These are phyloP conservation scores for Brachionus calyciflorus DNA, from an alignment of 1,140 invertebrate species.

Conservation along the genomic window DNA sequence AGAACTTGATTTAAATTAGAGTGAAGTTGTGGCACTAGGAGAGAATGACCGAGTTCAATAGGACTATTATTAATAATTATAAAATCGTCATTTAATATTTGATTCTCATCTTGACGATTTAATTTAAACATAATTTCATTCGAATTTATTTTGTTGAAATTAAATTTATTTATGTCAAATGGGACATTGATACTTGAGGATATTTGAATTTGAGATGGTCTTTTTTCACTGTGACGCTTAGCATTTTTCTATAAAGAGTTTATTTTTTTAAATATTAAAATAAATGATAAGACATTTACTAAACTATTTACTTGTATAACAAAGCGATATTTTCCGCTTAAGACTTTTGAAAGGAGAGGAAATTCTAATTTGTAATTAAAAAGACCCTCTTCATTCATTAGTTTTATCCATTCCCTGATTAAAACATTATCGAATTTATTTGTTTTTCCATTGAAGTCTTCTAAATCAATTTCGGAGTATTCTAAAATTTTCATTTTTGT, in stretches of 20 bases:
- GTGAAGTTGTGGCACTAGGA: neutral
- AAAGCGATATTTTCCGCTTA: neutral
- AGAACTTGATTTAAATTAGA: slow-evolving; percentile 19
- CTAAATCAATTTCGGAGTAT: no score
- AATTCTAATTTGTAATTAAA: slow-evolving; percentile 1
- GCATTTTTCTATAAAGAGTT: neutral
- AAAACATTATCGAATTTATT: slow-evolving; percentile 8
- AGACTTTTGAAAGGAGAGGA: neutral
- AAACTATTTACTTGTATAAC: slow-evolving; percentile 30
- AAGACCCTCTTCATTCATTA: neutral
- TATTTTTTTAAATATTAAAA: neutral
- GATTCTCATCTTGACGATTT: neutral
- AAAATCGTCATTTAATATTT: slow-evolving; percentile 11
- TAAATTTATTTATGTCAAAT: slow-evolving; percentile 30
- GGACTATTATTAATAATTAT: slow-evolving; percentile 45
- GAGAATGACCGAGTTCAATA: slow-evolving; percentile 13
- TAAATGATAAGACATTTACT: no score
- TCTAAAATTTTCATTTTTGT: no score
- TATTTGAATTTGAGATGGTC: neutral
- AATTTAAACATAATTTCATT: slow-evolving; percentile 5
- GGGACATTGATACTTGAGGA: neutral
- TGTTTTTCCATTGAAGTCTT: no score
- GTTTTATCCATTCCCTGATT: neutral
- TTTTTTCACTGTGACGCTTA: slow-evolving; percentile 32
- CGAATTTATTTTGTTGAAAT: slow-evolving; percentile 11